Evolutionary conservation across 1,140 invertebrate species (phyloP).

Genomic region (Dendrolimus kikuchii): DNA sequence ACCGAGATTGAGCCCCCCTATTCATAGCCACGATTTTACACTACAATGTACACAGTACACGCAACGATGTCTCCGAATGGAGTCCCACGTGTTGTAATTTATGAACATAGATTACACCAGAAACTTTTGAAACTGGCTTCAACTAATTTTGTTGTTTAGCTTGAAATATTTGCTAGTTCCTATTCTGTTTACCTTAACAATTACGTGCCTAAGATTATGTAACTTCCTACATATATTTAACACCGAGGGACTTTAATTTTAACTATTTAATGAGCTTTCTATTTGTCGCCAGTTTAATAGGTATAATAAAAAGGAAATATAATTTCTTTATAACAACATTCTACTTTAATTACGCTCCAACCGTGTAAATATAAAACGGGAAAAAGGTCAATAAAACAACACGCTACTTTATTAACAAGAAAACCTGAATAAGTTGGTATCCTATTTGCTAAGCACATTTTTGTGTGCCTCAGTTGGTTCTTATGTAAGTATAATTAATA

Average conservation of each 20-base stretch:
- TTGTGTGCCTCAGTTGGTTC: conserved; percentile 4
- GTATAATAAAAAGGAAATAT: too few species aligned
- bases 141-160: not conserved
- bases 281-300: too few species aligned
- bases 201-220: not conserved
- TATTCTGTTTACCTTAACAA: not conserved
- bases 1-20: conserved; percentile 28
- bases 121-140: not conserved
- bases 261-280: too few species aligned
- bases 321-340: too few species aligned
- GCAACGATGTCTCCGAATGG: not conserved
- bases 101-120: conserved; percentile 1
- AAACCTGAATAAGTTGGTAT: conserved; percentile 4
- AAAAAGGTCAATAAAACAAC: too few species aligned
- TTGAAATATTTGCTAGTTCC: not conserved
- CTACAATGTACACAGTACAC: not conserved
- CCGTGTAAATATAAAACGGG: too few species aligned
- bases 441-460: conserved; percentile 17
- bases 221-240: too few species aligned
- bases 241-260: too few species aligned
- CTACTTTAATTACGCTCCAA: too few species aligned
- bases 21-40: conserved; percentile 11
- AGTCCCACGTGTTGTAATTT: conserved; percentile 1
- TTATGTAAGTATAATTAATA: conserved; percentile 12
- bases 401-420: too few species aligned